These are phyloP conservation scores for Nasonia vitripennis DNA, from an alignment of 1,140 invertebrate genomes.

Conservation along the genomic window DNA sequence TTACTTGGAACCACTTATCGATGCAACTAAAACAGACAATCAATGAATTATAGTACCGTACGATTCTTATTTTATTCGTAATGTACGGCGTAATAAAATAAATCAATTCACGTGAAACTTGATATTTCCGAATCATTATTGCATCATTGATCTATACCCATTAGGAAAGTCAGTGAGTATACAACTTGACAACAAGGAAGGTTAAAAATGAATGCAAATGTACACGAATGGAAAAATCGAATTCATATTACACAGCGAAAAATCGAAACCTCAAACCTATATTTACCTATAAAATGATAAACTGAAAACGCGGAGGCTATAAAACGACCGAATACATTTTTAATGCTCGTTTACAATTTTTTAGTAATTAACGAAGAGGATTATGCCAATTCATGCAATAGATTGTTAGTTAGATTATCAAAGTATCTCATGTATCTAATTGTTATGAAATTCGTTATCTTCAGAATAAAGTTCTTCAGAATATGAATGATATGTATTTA, in stretches of 20 bases:
- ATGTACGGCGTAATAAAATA: no score
- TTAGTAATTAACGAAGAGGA: background rate
- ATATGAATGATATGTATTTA: no score
- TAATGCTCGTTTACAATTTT: background rate
- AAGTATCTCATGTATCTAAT: no score
- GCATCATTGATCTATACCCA: background rate
- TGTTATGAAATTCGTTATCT: no score
- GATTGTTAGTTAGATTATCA: no score
- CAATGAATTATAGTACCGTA: background rate
- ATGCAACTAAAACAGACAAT: slow-evolving; percentile 84
- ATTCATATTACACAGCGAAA: background rate
- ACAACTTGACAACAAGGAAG: background rate
- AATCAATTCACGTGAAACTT: no score
- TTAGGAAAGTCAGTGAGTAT: background rate
- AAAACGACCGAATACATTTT: background rate
- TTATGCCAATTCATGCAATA: no score
- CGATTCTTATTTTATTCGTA: no score
- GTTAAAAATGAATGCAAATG: background rate
- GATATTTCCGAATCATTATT: no score
- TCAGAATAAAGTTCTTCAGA: no score
- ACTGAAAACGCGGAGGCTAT: background rate
- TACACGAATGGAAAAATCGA: background rate
- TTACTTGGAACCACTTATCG: slow-evolving; percentile 98
- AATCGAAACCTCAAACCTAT: background rate
- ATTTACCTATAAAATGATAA: background rate